These are phyloP conservation scores for Parascotia fuliginaria DNA, from an alignment of 2,888 invertebrate species.

Conservation along the genomic window DNA sequence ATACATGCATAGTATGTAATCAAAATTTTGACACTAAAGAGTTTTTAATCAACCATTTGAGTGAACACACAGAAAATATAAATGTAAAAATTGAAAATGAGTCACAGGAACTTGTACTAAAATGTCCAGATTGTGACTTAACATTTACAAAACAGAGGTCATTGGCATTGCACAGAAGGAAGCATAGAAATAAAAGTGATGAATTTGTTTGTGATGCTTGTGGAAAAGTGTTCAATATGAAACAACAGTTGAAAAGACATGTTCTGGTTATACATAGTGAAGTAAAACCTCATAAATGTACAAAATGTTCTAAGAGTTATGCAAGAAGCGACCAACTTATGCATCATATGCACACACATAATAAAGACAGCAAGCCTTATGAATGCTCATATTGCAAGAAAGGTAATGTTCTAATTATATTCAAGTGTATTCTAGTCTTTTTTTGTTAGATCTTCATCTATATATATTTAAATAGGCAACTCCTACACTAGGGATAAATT, in stretches of 20 bases:
- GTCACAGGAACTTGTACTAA: slow-evolving; percentile 45
- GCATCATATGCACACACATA: slow-evolving; percentile 86
- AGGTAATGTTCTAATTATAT: too few relatives aligned
- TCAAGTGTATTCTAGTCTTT: too few relatives aligned
- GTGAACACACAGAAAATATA: slow-evolving; percentile 29
- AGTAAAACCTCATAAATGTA: slow-evolving; percentile 82
- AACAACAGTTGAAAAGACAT: slow-evolving; percentile 76
- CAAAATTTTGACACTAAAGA: slow-evolving; percentile 38
- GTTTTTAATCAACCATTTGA: slow-evolving; percentile 45
- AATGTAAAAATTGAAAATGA: slow-evolving; percentile 49
- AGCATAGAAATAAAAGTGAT: slow-evolving; percentile 62
- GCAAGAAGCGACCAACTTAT: slow-evolving; percentile 84
- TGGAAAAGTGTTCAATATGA: slow-evolving; percentile 69
- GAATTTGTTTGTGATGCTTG: slow-evolving; percentile 77
- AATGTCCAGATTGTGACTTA: slow-evolving; percentile 83
- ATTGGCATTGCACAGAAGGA: slow-evolving; percentile 69
- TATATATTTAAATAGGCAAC: too few relatives aligned
- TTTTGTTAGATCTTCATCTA: too few relatives aligned
- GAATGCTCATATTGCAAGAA: slow-evolving; percentile 86
- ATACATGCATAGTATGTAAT: slow-evolving; percentile 47
- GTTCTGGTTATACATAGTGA: slow-evolving; percentile 81
- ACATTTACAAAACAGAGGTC: slow-evolving; percentile 81
- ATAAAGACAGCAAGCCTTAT: slow-evolving; percentile 84
- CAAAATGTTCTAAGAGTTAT: slow-evolving; percentile 85
- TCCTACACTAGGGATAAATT: too few relatives aligned